Evolutionary conservation across 2,888 invertebrate genomes (phyloP).

Genomic region (Cryptus viduatorius): DNA sequence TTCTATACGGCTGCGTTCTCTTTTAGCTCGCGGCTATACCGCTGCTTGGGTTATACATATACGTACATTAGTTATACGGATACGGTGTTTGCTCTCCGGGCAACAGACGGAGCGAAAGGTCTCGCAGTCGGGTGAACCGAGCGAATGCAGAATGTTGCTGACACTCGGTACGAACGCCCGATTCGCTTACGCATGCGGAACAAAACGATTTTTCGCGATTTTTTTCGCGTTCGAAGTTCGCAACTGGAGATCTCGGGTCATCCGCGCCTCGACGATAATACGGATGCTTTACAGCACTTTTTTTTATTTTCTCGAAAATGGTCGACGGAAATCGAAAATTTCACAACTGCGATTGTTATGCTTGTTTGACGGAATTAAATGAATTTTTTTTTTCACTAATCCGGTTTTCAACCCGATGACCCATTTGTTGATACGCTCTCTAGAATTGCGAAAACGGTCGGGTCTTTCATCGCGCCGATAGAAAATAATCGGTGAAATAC

Average conservation of each 20-base stretch:
- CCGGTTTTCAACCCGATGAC: constrained; percentile 65
- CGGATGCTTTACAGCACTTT: not conserved
- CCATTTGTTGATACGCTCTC: constrained; percentile 47
- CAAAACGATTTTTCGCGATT: constrained; percentile 60
- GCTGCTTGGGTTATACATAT: not conserved
- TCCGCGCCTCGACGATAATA: not conserved
- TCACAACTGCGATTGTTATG: not conserved
- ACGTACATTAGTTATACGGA: constrained; percentile 27
- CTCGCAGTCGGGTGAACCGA: constrained; percentile 46
- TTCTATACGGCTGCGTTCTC: constrained; percentile 36
- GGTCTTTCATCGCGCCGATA: not conserved
- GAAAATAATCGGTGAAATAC: constrained; percentile 12
- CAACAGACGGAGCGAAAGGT: constrained; percentile 56
- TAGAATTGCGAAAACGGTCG: constrained; percentile 1
- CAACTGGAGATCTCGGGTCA: not conserved
- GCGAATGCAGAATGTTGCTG: constrained; percentile 59
- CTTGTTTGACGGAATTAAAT: constrained; percentile 60
- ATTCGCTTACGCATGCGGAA: constrained; percentile 57
- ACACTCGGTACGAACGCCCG: constrained; percentile 58
- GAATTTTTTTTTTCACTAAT: constrained; percentile 69
- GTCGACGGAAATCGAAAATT: not conserved
- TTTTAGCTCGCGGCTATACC: constrained; percentile 36
- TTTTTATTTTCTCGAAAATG: not conserved
- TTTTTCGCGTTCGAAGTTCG: too few species aligned
- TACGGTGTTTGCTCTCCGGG: constrained; percentile 32